Evolutionary conservation across 2,888 invertebrate species (phyloP).

Genomic region (Auanema sp.): DNA sequence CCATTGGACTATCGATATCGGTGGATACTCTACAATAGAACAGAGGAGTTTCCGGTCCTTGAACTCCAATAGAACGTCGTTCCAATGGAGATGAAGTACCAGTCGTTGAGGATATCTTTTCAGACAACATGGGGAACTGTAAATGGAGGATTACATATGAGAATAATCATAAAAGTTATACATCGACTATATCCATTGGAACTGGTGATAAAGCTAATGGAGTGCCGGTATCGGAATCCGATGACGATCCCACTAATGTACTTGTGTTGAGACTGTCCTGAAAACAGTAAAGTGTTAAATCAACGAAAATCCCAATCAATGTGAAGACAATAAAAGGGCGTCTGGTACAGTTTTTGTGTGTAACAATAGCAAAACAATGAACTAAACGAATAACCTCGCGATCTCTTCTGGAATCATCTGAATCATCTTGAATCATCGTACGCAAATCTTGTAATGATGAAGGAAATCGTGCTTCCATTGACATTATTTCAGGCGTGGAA

Average conservation of each 20-base stretch:
- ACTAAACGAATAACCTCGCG: background rate
- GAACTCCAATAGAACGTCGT: constrained; percentile 16
- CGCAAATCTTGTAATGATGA: constrained; percentile 6
- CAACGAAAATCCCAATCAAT: background rate
- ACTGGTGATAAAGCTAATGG: constrained; percentile 15
- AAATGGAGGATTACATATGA: too few relatives aligned
- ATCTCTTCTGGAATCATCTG: constrained; percentile 21
- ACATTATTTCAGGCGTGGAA: constrained; percentile 10
- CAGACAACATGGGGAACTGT: background rate
- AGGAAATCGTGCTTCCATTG: constrained; percentile 12
- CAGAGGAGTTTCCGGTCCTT: constrained; percentile 20
- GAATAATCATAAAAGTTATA: background rate
- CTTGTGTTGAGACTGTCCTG: constrained; percentile 13
- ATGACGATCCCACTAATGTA: constrained; percentile 14
- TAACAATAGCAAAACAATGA: background rate
- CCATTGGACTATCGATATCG: background rate
- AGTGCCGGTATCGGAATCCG: constrained; percentile 19
- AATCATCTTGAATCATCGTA: background rate
- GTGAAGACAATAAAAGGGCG: background rate
- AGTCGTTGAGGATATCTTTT: background rate
- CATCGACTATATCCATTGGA: constrained; percentile 6
- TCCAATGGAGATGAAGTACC: background rate
- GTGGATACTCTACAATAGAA: background rate
- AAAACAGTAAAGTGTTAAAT: background rate
- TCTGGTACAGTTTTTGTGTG: background rate